Evolutionary conservation across 2,888 invertebrate species (phyloP).

Genomic region (Taphrorychus bicolor): DNA sequence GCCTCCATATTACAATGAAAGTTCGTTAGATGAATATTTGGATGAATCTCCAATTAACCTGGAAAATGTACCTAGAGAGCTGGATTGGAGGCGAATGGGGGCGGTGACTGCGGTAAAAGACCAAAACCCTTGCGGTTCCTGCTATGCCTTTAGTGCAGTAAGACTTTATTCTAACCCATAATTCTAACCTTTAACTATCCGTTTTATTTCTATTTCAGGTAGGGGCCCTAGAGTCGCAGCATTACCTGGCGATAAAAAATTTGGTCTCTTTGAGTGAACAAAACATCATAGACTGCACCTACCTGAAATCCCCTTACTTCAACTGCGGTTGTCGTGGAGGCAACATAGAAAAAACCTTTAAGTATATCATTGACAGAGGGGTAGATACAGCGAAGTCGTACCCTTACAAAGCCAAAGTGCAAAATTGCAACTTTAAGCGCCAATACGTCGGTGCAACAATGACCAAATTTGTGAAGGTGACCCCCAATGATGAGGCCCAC

Average conservation of each 20-base stretch:
- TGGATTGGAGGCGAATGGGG: conserved; percentile 64
- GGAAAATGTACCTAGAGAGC: neutral
- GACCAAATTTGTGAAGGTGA: neutral
- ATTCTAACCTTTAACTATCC: neutral
- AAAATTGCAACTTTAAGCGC: neutral
- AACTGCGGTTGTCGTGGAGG: conserved; percentile 15
- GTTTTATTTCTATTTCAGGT: conserved; percentile 45
- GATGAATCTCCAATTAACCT: neutral
- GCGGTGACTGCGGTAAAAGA: conserved; percentile 72
- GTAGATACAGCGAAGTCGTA: conserved; percentile 13
- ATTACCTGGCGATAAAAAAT: neutral
- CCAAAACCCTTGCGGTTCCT: conserved; percentile 82
- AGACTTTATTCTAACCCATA: neutral
- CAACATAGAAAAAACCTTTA: neutral
- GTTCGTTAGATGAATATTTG: neutral
- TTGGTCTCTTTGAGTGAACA: neutral
- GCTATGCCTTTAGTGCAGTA: conserved; percentile 77
- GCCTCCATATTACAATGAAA: neutral
- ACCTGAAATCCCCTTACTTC: neutral
- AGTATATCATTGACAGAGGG: conserved; percentile 11
- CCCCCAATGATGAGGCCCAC: neutral
- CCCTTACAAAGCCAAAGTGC: neutral
- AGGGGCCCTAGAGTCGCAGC: neutral
- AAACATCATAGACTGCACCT: conserved; percentile 15
- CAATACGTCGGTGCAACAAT: neutral